A percentile compares a stretch with the other conserved stretches of the same genome.
Evolutionary conservation across 2,888 invertebrate species (phyloP).

Genomic region (Beris morrisii): DNA sequence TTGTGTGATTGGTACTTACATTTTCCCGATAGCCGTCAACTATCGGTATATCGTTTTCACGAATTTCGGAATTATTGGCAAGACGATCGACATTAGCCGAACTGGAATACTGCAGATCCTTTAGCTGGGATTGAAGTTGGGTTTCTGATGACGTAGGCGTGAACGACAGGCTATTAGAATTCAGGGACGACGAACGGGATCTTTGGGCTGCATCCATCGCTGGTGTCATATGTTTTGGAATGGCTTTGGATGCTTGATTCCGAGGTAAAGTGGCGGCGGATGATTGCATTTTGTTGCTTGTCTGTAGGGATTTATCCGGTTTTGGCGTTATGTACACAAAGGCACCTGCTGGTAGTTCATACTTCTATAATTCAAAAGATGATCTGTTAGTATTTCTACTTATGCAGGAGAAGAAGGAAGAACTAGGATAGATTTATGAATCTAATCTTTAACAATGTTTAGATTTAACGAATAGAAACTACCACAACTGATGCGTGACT

Average conservation of each 20-base stretch:
- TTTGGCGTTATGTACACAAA: slow-evolving; percentile 48
- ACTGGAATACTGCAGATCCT: slow-evolving; percentile 47
- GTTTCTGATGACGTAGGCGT: background rate
- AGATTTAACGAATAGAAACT: too few species aligned
- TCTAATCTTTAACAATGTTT: too few species aligned
- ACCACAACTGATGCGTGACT: too few species aligned
- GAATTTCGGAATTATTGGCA: slow-evolving; percentile 43
- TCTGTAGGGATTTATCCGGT: slow-evolving; percentile 25
- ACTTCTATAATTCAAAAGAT: slow-evolving; percentile 43
- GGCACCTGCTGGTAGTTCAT: slow-evolving; percentile 51
- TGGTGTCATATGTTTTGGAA: slow-evolving; percentile 13
- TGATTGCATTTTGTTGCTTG: slow-evolving; percentile 1
- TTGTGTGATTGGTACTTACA: slow-evolving; percentile 44
- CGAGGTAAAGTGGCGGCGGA: slow-evolving; percentile 30
- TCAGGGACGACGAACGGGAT: slow-evolving; percentile 33
- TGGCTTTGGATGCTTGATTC: slow-evolving; percentile 22
- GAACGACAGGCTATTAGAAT: slow-evolving; percentile 1
- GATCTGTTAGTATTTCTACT: too few species aligned
- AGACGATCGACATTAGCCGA: slow-evolving; percentile 47
- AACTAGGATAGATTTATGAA: too few species aligned
- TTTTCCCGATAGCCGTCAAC: slow-evolving; percentile 56
- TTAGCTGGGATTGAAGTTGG: slow-evolving; percentile 41
- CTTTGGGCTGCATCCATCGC: background rate
- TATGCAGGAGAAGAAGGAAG: too few species aligned
- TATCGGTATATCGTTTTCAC: slow-evolving; percentile 46